phyloP scores from a whole-genome alignment of 2,797 vertebrate genomes.

The Mycteria americana region DNA sequence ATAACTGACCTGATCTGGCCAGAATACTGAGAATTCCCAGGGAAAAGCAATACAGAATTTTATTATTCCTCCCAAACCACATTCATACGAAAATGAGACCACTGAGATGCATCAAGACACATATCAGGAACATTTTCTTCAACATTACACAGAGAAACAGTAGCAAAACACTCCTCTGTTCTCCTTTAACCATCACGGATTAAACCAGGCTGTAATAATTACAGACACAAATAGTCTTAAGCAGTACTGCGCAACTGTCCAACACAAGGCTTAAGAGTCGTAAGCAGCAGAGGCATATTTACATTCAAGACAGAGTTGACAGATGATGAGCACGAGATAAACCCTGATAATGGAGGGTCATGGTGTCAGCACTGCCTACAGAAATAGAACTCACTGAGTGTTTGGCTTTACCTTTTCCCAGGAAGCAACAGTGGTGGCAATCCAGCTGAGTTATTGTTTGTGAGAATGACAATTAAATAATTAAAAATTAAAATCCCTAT shows the following conservation, averaged over 20 bases:
- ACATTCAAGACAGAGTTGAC: neutral
- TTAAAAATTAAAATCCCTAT: neutral
- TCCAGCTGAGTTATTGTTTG: neutral
- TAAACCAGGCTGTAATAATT: neutral
- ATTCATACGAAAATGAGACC: neutral
- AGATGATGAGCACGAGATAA: neutral
- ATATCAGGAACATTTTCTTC: neutral
- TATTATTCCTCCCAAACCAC: neutral
- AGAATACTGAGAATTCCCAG: neutral
- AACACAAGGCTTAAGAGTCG: rapidly evolving
- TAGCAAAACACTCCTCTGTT: neutral
- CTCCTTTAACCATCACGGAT: rapidly evolving
- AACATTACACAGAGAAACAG: neutral
- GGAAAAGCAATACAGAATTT: neutral
- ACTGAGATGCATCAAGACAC: neutral
- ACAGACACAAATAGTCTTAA: neutral
- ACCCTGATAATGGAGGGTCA: neutral
- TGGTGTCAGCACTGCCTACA: neutral
- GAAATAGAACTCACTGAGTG: neutral
- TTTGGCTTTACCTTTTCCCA: neutral
- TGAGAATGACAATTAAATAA: neutral
- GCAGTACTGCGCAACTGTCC: neutral
- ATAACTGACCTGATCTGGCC: neutral
- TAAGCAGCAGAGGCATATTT: neutral
- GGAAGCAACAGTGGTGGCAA: neutral